Evolutionary conservation across 2,113 vertebrate species (phyloP), one percentile per base, ranked within the genome.

Genomic region (Ursus arctos): DNA sequence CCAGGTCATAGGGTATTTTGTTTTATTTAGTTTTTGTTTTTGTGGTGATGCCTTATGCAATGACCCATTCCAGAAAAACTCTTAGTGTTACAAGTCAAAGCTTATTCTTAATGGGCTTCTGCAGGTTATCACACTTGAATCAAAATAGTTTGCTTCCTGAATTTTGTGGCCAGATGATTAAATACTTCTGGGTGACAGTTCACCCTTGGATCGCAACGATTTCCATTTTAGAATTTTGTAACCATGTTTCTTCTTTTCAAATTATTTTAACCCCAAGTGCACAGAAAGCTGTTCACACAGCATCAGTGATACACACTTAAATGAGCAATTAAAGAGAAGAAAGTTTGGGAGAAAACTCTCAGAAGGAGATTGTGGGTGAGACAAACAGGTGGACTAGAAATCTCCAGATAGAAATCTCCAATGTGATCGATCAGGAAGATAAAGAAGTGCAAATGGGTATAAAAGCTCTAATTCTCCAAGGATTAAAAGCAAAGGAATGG

Each of bases 1-100:
- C 67, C 36, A 97, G 95, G 98, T 98, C 97, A 97, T 76, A 96
- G 59, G 33, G 0, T 11, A 4, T 28, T 7, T 51, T 81, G 79
- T 82, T 82, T 76, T 40, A 6, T 43, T n/a, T 18, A n/a, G 7
- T 19, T 63, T 85, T 65, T 83, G 12, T 93, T 93, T 96, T 90
- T 98, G 96, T 97, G 95, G 28, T 82, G 74, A 83, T 96, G 33
- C 31, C 24, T 97, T 97, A 94, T 84, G 89, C 92, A 96, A 26
- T 97, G 97, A 98, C 88, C 72, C 94, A 67, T 98, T 98, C 92
- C 92, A 98, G 80, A 94, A 86, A 97, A 96, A 95, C 55, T 94
- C 72, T 59, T 26, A 92, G 15, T 61, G 4, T 88, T 96, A 81
- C 14, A 93, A 92, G 91, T 97, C 93, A 88, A 65, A 85, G 90